Evolutionary conservation across 2,113 vertebrate species (phyloP).

Genomic region (Calidris pugnax): DNA sequence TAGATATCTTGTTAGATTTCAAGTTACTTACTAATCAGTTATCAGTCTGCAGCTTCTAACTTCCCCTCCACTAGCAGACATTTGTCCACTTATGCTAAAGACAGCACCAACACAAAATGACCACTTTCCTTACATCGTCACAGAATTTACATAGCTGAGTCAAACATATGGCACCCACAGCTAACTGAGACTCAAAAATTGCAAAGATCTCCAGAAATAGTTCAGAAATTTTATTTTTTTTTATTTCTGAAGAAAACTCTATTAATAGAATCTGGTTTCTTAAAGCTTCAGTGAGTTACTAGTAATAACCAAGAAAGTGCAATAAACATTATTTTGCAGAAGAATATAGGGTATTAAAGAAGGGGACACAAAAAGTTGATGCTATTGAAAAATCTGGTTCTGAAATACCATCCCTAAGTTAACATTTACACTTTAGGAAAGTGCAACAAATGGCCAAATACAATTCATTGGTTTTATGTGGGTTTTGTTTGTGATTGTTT

Average conservation of each 20-base stretch:
- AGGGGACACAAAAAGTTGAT: background rate
- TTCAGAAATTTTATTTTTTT: background rate
- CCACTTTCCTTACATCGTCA: background rate
- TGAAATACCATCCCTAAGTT: background rate
- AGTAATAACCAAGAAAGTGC: background rate
- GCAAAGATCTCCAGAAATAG: background rate
- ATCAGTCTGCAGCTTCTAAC: background rate
- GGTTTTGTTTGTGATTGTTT: background rate
- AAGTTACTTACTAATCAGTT: background rate
- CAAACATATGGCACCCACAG: rapidly evolving
- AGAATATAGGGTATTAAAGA: background rate
- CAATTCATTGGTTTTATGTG: background rate
- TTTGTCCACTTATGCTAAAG: background rate
- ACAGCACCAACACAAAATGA: background rate
- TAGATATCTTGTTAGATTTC: background rate
- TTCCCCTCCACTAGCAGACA: background rate
- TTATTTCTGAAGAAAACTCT: background rate
- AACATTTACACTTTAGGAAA: background rate
- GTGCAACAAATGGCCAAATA: background rate
- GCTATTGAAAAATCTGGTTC: background rate
- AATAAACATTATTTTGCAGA: background rate
- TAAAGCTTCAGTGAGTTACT: background rate
- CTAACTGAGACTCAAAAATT: background rate
- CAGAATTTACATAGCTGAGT: background rate
- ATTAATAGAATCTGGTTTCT: background rate